These are phyloP conservation scores for Sternotherus odoratus DNA, from an alignment of 2,797 vertebrate species.

Conservation along the genomic window DNA sequence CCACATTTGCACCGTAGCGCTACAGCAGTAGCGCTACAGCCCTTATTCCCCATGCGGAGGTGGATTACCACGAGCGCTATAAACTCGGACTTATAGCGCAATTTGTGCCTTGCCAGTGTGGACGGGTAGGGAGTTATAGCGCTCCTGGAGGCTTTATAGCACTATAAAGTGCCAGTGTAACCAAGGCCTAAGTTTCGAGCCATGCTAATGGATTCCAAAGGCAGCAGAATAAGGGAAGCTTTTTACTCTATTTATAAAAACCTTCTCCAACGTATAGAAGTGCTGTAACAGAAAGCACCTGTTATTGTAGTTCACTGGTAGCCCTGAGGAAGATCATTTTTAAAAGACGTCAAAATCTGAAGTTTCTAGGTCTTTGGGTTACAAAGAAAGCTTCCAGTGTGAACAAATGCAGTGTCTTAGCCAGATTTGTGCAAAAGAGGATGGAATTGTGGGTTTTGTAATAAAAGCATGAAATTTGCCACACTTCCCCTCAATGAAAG, in stretches of 20 bases:
- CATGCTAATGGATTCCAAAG: not conserved
- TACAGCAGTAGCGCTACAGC: too few relatives aligned
- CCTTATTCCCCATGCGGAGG: too few relatives aligned
- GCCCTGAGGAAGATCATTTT: not conserved
- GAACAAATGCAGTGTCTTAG: not conserved
- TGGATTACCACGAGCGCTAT: too few relatives aligned
- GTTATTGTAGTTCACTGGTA: not conserved
- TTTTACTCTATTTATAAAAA: not conserved
- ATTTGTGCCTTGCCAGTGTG: too few relatives aligned
- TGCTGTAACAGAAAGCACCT: not conserved
- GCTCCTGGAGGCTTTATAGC: too few relatives aligned
- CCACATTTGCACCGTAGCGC: too few relatives aligned
- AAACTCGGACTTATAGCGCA: too few relatives aligned
- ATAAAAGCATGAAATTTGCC: not conserved
- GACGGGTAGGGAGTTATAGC: too few relatives aligned
- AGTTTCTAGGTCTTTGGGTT: not conserved
- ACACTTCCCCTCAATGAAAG: not conserved
- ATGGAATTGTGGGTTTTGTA: not conserved
- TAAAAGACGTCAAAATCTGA: not conserved
- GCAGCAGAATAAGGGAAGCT: not conserved
- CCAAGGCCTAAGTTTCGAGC: not conserved
- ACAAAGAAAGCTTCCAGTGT: not conserved
- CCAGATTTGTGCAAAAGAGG: not conserved
- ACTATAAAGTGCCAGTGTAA: too few relatives aligned
- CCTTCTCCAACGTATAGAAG: not conserved